Percentiles rank a stretch among this genome's conserved stretches.
Conservation (phyloP, 2,888 invertebrate species). For the Micropterix aruncella region DNA sequence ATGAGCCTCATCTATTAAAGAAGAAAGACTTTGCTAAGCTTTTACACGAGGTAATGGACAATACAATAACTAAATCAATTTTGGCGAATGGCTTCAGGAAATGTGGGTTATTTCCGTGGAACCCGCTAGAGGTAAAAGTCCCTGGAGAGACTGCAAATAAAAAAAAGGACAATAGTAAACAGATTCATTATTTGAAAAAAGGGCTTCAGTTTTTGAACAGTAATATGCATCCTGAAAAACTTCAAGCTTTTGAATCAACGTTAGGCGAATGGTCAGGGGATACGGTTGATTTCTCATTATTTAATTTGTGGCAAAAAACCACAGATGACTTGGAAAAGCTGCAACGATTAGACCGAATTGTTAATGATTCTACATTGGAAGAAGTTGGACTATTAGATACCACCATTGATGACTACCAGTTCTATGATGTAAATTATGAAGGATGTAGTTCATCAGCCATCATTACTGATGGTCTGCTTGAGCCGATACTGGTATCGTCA, state of each 20-base stretch:
- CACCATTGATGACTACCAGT: too few relatives aligned
- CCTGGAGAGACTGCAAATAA: conserved; percentile 7
- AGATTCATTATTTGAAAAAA: conserved; percentile 10
- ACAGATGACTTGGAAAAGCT: conserved; percentile 10
- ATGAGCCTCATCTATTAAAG: too few relatives aligned
- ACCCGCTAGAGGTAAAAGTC: conserved; percentile 8
- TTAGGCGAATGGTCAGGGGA: conserved; percentile 9
- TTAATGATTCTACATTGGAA: conserved; percentile 10
- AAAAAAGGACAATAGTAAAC: conserved; percentile 9
- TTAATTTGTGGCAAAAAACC: conserved; percentile 11
- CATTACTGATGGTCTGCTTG: too few relatives aligned
- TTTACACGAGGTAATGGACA: too few relatives aligned
- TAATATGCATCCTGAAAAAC: conserved; percentile 9
- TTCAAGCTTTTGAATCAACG: conserved; percentile 9
- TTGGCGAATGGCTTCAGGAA: conserved; percentile 15
- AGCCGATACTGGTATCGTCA: too few relatives aligned
- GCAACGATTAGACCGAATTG: conserved; percentile 8
- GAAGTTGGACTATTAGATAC: too few relatives aligned
- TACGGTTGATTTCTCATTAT: conserved; percentile 9
- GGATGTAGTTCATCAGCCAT: too few relatives aligned
- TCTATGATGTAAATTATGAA: too few relatives aligned
- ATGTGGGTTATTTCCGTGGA: conserved; percentile 13
- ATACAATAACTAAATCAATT: too few relatives aligned
- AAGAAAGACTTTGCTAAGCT: too few relatives aligned
- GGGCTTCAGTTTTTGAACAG: conserved; percentile 10